Evolutionary conservation across 2,888 invertebrate species (phyloP).

Genomic region (Apamea sordens): DNA sequence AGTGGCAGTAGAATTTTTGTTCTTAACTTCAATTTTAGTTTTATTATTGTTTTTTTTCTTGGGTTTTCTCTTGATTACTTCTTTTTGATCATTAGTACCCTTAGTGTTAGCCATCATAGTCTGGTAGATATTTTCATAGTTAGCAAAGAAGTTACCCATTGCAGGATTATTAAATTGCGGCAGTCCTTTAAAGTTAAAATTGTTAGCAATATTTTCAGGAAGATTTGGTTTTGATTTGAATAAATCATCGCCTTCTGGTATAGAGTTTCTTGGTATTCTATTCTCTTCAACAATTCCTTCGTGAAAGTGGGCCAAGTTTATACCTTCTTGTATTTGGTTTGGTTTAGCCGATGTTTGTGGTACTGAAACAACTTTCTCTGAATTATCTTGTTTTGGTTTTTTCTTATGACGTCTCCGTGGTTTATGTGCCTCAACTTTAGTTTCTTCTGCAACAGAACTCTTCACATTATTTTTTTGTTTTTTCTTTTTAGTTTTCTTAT

Average conservation of each 20-base stretch:
- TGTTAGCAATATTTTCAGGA: conserved; percentile 55
- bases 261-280: conserved; percentile 54
- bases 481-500: conserved; percentile 31
- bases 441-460: conserved; percentile 22
- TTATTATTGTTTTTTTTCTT: conserved; percentile 28
- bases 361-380: conserved; percentile 42
- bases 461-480: conserved; percentile 25
- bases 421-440: conserved; percentile 37
- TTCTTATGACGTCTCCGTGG: conserved; percentile 46
- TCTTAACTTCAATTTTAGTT: conserved; percentile 25
- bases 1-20: conserved; percentile 31
- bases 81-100: conserved; percentile 14
- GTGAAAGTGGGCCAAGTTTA: conserved; percentile 47
- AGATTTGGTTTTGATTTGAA: conserved; percentile 46
- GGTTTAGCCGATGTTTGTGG: conserved; percentile 18
- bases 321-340: conserved; percentile 47
- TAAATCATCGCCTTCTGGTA: conserved; percentile 48
- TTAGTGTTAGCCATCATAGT: conserved; percentile 34
- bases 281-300: conserved; percentile 56
- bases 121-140: conserved; percentile 57
- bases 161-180: conserved; percentile 57
- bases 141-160: conserved; percentile 54
- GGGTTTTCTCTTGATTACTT: conserved; percentile 26
- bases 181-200: conserved; percentile 39
- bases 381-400: conserved; percentile 41